Conservation (phyloP, 2,888 invertebrate genomes). For the Colostygia pectinataria region DNA sequence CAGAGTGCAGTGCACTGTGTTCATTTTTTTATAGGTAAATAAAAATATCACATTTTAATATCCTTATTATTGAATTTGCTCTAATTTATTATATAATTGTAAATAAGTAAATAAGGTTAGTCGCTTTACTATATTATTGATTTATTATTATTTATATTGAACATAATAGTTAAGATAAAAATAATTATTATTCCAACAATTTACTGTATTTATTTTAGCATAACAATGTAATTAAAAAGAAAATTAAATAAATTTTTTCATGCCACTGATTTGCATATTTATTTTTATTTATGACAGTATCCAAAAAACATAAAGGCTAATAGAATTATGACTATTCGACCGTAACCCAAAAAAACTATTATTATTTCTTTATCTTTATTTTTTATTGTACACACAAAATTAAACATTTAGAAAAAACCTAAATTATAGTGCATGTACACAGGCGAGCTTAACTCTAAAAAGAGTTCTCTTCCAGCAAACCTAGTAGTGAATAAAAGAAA, state of each 20-base stretch:
- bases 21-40: constrained; percentile 39
- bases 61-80: constrained; percentile 45
- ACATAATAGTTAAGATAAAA: constrained; percentile 58
- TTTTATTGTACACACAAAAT: too few species aligned
- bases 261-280: constrained; percentile 65
- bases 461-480: too few species aligned
- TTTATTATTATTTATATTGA: constrained; percentile 72
- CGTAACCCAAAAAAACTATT: too few species aligned
- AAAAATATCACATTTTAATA: constrained; percentile 24
- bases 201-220: constrained; percentile 82
- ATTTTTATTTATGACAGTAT: constrained; percentile 11
- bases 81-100: constrained; percentile 69
- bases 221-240: constrained; percentile 78
- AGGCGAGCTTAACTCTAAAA: too few species aligned
- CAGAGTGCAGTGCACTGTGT: constrained; percentile 27
- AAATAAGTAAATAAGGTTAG: constrained; percentile 73
- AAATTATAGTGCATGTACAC: too few species aligned
- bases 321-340: too few species aligned
- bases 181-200: constrained; percentile 71
- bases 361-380: too few species aligned
- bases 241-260: constrained; percentile 81
- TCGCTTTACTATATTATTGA: constrained; percentile 67
- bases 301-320: background rate
- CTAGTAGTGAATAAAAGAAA: too few species aligned
- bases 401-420: too few species aligned